Base-by-base conservation (phyloP, 2,113 vertebrate species). In the Ia io region DNA sequence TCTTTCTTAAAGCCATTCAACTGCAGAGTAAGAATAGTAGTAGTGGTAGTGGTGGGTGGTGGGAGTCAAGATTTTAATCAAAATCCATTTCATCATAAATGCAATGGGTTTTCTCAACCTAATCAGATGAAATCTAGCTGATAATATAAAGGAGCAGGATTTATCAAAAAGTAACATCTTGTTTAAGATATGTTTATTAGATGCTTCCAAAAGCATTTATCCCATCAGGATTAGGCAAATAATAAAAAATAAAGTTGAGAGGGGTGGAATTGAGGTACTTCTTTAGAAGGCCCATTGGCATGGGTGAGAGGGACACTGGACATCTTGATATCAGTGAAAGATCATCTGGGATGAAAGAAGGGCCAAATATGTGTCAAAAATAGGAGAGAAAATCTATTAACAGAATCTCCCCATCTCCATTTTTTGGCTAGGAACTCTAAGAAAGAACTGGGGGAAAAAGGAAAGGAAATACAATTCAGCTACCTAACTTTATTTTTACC, bases 61-160 rank as follows among this genome's bases (percentile, higher is more conserved):
- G 44, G 49, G 13, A 78, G 23, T 82, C 23, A 76, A 40, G 32
- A 88, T 74, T 74, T 56, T 8, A 53, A 44, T 90, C 17, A 88
- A 80, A 94, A 44, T 70, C 42, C n/a, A 23, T 89, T 59, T 85
- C 28, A 59, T 93, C 22, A 90, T 76, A 91, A 83, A 16, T 40
- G 35, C 4, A 12, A 35, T 42, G 25, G 49, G 77, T 86, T 89
- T 86, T 59, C 20, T 47, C 63, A 84, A 47, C 17, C 6, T 84
- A 59, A 13, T 85, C 25, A 84, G 17, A 12, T 90, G 20, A 90
- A 63, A 51, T 47, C 28, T 35, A 73, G n/a, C 20, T 90, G n/a
- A 73, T 84, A 77, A 44, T 35, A 35, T 74, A 71, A 85, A 84
- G 65, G 44, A 37, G 8, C 9, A 74, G 69, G 32, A 61, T 71